Conservation (phyloP, 2,797 vertebrate species). For the Mallotus villosus region DNA sequence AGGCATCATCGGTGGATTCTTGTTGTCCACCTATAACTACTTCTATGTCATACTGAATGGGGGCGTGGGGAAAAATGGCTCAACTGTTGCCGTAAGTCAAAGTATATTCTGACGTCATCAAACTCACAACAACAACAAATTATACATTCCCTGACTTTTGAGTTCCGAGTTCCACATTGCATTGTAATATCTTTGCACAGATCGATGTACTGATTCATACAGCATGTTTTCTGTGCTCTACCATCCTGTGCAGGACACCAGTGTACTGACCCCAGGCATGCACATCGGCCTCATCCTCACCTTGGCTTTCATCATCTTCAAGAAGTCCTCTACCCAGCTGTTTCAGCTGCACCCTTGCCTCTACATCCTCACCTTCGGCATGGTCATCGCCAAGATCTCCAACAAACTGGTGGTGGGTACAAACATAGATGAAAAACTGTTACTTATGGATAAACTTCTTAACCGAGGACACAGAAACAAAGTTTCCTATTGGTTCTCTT, state of each 20-base stretch:
- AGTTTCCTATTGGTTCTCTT: no score
- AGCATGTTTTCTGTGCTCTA: background rate
- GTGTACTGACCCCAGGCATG: constrained; percentile 90
- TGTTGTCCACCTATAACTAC: constrained; percentile 92
- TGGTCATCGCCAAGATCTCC: constrained; percentile 91
- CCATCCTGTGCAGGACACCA: constrained; percentile 84
- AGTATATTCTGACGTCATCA: no score
- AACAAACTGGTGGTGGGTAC: constrained; percentile 92
- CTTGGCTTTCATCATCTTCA: constrained; percentile 92
- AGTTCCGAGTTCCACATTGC: background rate
- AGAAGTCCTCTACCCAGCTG: constrained; percentile 90
- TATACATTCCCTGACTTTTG: background rate
- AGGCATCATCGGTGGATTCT: constrained; percentile 84
- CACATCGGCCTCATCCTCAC: constrained; percentile 90
- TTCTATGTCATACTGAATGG: constrained; percentile 93
- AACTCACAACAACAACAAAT: background rate
- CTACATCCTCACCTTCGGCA: constrained; percentile 91
- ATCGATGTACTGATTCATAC: background rate
- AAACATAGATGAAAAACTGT: background rate
- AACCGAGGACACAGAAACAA: no score
- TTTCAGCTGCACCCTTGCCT: constrained; percentile 93
- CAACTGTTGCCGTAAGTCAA: constrained; percentile 92
- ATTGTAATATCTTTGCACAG: background rate
- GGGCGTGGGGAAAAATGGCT: constrained; percentile 96
- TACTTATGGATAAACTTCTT: no score